Percentiles rank a stretch among this genome's conserved stretches.
Evolutionary conservation across 2,888 invertebrate species (phyloP).

Genomic region (Phortica magna): DNA sequence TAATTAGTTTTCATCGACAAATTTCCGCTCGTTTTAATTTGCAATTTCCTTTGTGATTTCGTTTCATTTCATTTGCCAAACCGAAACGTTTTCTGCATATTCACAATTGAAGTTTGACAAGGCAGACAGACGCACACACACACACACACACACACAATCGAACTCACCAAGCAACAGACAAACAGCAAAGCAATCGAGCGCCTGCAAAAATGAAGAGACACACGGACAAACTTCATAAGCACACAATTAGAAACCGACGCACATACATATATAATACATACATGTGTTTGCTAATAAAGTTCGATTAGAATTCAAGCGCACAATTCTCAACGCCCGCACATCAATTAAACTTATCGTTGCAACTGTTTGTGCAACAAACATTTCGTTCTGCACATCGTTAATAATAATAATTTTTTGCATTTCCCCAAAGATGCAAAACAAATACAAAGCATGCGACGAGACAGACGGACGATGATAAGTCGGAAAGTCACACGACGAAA

Average conservation of each 20-base stretch:
- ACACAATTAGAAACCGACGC: not conserved
- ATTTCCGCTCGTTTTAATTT: slow-evolving; percentile 65
- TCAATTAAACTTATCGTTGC: slow-evolving; percentile 66
- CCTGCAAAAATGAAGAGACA: not conserved
- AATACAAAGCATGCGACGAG: not conserved
- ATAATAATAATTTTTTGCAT: slow-evolving; percentile 55
- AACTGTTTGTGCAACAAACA: slow-evolving; percentile 42
- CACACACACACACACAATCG: slow-evolving; percentile 47
- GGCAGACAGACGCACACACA: slow-evolving; percentile 55
- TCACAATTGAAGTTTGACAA: slow-evolving; percentile 44
- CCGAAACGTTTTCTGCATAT: not conserved
- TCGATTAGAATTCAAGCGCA: not conserved
- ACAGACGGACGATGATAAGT: not conserved
- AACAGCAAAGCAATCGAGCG: not conserved
- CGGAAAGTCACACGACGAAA: slow-evolving; percentile 39
- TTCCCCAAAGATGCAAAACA: slow-evolving; percentile 57
- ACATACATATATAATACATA: not conserved
- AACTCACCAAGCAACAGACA: not conserved
- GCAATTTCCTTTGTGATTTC: slow-evolving; percentile 58
- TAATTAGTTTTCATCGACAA: slow-evolving; percentile 62
- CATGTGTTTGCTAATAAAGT: not conserved
- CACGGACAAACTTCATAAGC: not conserved
- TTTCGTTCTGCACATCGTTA: slow-evolving; percentile 19
- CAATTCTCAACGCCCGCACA: slow-evolving; percentile 40
- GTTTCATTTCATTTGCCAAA: slow-evolving; percentile 22